Base-by-base conservation (phyloP, 1,140 invertebrate genomes). In the Sycophila sp. region DNA sequence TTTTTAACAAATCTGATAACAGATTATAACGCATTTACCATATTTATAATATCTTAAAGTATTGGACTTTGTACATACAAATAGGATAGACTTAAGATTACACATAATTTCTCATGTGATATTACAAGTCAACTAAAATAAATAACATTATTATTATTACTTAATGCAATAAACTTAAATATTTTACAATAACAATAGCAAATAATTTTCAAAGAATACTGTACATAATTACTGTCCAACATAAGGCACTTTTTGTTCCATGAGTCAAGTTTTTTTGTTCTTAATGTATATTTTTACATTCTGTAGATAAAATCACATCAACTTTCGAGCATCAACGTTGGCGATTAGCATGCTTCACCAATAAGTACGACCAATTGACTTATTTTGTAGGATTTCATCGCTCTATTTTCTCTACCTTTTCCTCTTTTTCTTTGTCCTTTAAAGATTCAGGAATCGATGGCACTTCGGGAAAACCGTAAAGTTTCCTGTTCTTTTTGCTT, bases 381-480 rank as follows among this genome's bases (percentile, higher is more conserved):
- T 30, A n/a, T 26, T 56, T 13, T 3, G 6, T 19, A 51, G 24
- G 2, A 40, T 68, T 24, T 71, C 55, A 72, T 67, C 70, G 17
- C 2, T 24, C 47, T 47, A 36, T 75, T 58, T 68, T 72, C 32
- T 42, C 28, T 5, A 74, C 51, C 4, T 69, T 51, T 65, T 71
- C 32, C 49, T 66, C 58, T 2, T 30, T 47, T 2, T 65, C 47
- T 28, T 32, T 47, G 11, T 69, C 30, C 13, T 73, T 59, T 15
- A 66, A 4, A 22, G 53, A 55, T 64, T 67, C 64, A 6, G 67
- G 28, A 24, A 67, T 71, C 40, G 49, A 10, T 53, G 73, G 72
- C 45, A 53, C 73, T 59, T 75, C 73, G 36, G 71, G 67, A 38
- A 70, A 71, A 10, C 38, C 62, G 13, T 66, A 73, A 15, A 60